Conservation (phyloP, 2,888 invertebrate genomes). For the Tachystola acroxantha region DNA sequence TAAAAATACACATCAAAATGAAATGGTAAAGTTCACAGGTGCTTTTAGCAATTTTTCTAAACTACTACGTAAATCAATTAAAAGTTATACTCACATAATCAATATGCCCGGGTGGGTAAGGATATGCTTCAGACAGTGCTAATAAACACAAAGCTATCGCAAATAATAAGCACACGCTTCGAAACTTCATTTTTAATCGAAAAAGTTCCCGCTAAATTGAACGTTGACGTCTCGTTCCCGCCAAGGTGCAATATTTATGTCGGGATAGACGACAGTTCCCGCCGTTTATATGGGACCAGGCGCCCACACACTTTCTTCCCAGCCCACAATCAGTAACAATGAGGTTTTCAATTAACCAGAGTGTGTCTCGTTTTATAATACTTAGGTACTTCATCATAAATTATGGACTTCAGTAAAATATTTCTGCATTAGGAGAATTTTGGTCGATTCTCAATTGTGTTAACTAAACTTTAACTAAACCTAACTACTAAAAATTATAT, state of each 20-base stretch:
- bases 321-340: conserved; percentile 15
- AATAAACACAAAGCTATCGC: conserved; percentile 38
- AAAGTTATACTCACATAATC: conserved; percentile 56
- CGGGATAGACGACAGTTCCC: conserved; percentile 37
- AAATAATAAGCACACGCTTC: conserved; percentile 36
- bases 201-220: conserved; percentile 5
- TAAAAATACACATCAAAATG: too few relatives aligned
- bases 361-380: conserved; percentile 2
- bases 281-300: conserved; percentile 48
- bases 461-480: too few relatives aligned
- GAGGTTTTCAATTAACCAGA: conserved; percentile 9
- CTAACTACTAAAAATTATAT: too few relatives aligned
- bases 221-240: conserved; percentile 29
- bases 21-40: too few relatives aligned
- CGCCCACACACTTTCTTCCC: conserved; percentile 60
- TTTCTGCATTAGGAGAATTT: too few relatives aligned
- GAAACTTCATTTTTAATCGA: conserved; percentile 38
- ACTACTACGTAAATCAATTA: background rate
- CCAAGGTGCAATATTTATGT: conserved; percentile 35
- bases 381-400: background rate
- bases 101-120: conserved; percentile 47
- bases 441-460: too few relatives aligned
- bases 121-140: conserved; percentile 36
- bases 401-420: background rate
- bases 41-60: background rate